Evolutionary conservation across 92 coral and sea anemone genomes (phyloP).

Genomic region (Ricordea florida): DNA sequence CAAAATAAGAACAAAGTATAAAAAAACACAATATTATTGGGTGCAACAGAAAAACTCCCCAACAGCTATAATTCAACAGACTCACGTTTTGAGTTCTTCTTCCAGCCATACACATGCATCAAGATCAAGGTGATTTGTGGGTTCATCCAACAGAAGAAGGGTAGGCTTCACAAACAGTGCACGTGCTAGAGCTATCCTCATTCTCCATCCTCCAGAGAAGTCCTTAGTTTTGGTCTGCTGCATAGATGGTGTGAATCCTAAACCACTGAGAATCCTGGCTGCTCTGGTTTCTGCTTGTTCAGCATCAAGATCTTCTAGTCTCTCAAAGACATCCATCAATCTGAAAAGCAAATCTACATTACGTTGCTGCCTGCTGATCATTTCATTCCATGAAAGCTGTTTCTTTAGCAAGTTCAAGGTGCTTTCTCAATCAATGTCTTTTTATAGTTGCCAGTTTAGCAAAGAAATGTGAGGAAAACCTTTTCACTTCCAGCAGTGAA

Average conservation of each 20-base stretch:
- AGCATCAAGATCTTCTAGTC: constrained; percentile 97
- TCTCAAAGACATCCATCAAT: constrained; percentile 88
- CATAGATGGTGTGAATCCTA: constrained; percentile 92
- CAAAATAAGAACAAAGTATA: too few species aligned
- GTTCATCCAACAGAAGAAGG: constrained; percentile 90
- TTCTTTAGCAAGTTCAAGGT: too few species aligned
- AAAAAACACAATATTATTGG: too few species aligned
- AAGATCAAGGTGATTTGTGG: constrained; percentile 95
- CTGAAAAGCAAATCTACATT: constrained; percentile 23
- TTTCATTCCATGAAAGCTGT: too few species aligned
- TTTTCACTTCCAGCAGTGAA: too few species aligned
- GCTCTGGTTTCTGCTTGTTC: constrained; percentile 85
- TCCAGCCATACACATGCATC: constrained; percentile 99
- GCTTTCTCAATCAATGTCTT: too few species aligned
- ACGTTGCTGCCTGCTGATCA: too few species aligned
- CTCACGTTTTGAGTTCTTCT: constrained; percentile 88
- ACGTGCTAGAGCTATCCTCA: constrained; percentile 95
- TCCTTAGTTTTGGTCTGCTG: constrained; percentile 85
- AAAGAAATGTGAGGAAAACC: too few species aligned
- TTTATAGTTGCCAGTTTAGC: too few species aligned
- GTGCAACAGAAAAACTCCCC: too few species aligned
- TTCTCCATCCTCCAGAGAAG: constrained; percentile 99
- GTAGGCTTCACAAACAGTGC: constrained; percentile 95
- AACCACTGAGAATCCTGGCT: constrained; percentile 94
- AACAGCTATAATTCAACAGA: too few species aligned